Conservation (phyloP, 2,888 invertebrate species). For the Pseudococcus viburni region DNA sequence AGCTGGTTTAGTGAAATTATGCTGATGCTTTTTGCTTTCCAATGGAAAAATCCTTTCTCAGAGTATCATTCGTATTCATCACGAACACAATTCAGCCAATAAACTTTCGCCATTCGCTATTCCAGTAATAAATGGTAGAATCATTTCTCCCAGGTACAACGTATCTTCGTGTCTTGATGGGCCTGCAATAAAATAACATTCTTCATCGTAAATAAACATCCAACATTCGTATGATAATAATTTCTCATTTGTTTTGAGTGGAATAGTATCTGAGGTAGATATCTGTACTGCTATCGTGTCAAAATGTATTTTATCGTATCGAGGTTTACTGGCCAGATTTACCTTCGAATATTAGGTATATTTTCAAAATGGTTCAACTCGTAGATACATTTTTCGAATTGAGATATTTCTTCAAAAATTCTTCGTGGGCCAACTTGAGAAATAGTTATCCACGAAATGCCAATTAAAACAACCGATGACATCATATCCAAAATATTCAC, state of each 20-base stretch:
- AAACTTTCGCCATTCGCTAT: background rate
- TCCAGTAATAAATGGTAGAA: background rate
- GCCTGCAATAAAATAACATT: background rate
- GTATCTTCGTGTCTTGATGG: background rate
- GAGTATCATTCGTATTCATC: background rate
- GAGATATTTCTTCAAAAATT: too few relatives aligned
- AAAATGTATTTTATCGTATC: too few relatives aligned
- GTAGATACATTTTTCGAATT: background rate
- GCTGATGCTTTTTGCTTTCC: background rate
- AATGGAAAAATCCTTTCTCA: background rate
- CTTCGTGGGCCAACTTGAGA: too few relatives aligned
- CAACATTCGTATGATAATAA: conserved; percentile 9
- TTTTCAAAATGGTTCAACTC: background rate
- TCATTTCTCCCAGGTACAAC: background rate
- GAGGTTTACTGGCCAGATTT: background rate
- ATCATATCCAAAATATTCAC: too few relatives aligned
- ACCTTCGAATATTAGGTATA: background rate
- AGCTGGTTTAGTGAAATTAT: background rate
- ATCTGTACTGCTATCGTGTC: background rate
- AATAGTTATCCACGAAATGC: too few relatives aligned
- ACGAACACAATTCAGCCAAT: background rate
- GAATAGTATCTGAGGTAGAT: background rate
- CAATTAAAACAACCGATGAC: too few relatives aligned
- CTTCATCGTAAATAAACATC: background rate
- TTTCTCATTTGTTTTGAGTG: conserved; percentile 6